Percentiles rank a stretch among this genome's conserved stretches.
These are phyloP conservation scores for Scaptomyza flava DNA, from an alignment of 2,888 invertebrate species.

Conservation along the genomic window DNA sequence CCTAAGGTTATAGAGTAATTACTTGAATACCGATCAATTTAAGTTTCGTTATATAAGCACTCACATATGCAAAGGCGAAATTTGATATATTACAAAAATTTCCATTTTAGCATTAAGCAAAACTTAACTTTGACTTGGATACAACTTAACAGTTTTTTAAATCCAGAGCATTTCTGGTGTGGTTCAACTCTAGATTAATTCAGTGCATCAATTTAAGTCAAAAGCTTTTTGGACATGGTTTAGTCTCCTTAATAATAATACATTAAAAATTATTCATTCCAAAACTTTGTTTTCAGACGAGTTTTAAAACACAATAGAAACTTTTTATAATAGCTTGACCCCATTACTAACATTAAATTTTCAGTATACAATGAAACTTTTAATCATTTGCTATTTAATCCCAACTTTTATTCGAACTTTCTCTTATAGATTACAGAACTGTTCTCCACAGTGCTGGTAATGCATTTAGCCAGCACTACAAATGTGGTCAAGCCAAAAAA, in stretches of 20 bases:
- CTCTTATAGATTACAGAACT: slow-evolving; percentile 86
- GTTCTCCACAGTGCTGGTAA: slow-evolving; percentile 86
- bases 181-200: too few species aligned
- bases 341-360: too few species aligned
- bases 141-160: neutral
- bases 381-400: neutral
- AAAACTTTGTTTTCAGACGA: neutral
- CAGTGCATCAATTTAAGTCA: neutral
- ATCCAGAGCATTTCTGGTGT: too few species aligned
- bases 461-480: slow-evolving; percentile 86
- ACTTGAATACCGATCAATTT: neutral
- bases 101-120: neutral
- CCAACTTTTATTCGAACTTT: neutral
- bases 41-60: neutral
- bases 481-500: slow-evolving; percentile 86
- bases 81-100: neutral
- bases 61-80: too few species aligned
- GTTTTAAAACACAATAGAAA: neutral
- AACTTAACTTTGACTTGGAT: too few species aligned
- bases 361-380: neutral
- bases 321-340: too few species aligned
- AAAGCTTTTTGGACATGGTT: too few species aligned
- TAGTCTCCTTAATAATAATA: too few species aligned
- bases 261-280: neutral
- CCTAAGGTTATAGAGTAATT: neutral